A percentile compares a stretch with the other conserved stretches of the same genome.
Conservation (phyloP, 2,888 invertebrate species). For the Morpho helenor region DNA sequence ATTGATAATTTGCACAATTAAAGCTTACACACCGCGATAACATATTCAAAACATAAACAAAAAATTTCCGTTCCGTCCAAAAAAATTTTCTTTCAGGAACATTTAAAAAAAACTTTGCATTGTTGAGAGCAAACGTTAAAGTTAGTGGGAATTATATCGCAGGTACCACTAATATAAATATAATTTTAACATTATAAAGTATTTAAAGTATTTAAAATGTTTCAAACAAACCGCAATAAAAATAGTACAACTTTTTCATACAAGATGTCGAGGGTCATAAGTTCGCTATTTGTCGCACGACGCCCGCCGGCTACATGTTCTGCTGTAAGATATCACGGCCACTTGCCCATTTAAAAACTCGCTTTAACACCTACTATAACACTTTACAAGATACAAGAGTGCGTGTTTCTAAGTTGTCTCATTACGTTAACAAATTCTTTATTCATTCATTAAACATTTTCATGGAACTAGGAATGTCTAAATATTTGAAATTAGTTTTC, state of each 20-base stretch:
- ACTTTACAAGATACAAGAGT: not conserved
- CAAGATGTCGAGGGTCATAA: not conserved
- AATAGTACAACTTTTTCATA: not conserved
- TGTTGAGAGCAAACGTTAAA: too few relatives aligned
- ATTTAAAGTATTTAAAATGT: too few relatives aligned
- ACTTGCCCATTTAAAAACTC: slow-evolving; percentile 9
- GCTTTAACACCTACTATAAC: slow-evolving; percentile 1
- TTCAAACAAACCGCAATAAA: not conserved
- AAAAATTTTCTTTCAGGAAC: too few relatives aligned
- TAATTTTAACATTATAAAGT: too few relatives aligned
- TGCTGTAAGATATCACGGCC: slow-evolving; percentile 5
- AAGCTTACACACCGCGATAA: too few relatives aligned
- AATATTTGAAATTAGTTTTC: slow-evolving; percentile 7
- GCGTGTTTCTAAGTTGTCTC: not conserved
- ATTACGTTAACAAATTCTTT: not conserved
- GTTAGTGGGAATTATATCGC: too few relatives aligned
- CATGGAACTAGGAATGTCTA: not conserved
- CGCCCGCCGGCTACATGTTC: not conserved
- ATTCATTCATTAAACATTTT: slow-evolving; percentile 4
- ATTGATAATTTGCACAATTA: too few relatives aligned
- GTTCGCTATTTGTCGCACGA: not conserved
- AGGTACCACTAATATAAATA: too few relatives aligned
- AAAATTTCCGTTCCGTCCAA: too few relatives aligned
- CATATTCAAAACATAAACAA: too few relatives aligned
- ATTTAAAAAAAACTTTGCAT: too few relatives aligned